Percentiles rank a stretch among this genome's conserved stretches.
phyloP scores from a whole-genome alignment of 1,140 invertebrate species.

The Pseudoatta argentina region DNA sequence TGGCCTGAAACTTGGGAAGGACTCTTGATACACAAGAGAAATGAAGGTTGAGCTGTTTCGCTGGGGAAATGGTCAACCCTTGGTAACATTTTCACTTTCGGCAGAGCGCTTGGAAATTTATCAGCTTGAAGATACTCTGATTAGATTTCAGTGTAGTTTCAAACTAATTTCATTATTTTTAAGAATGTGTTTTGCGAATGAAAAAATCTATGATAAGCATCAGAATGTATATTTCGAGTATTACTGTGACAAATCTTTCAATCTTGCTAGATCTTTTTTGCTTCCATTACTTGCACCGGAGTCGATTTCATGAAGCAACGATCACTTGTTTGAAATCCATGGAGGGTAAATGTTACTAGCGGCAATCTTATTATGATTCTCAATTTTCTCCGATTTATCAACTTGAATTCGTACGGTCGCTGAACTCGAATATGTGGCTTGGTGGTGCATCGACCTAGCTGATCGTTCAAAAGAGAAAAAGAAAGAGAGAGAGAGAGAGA shows the following conservation, averaged over 20 bases:
- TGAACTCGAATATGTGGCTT: constrained; percentile 64
- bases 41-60: constrained; percentile 61
- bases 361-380: constrained; percentile 59
- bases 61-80: constrained; percentile 35
- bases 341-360: constrained; percentile 42
- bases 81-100: constrained; percentile 34
- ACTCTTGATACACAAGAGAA: constrained; percentile 66
- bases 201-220: background rate
- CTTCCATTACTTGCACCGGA: background rate
- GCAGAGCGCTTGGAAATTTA: constrained; percentile 52
- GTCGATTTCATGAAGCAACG: constrained; percentile 23
- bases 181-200: background rate
- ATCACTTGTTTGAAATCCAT: constrained; percentile 7
- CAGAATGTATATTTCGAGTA: background rate
- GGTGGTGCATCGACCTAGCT: constrained; percentile 63
- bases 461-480: background rate
- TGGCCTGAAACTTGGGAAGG: constrained; percentile 42
- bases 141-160: constrained; percentile 13
- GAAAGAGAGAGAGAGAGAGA: background rate
- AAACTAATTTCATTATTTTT: constrained; percentile 11
- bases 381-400: constrained; percentile 63
- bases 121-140: constrained; percentile 31
- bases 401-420: constrained; percentile 59
- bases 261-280: background rate
- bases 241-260: background rate